Percentiles rank a stretch among this genome's conserved stretches.
Evolutionary conservation across 2,113 vertebrate species (phyloP).

Genomic region (Barnardius zonarius): DNA sequence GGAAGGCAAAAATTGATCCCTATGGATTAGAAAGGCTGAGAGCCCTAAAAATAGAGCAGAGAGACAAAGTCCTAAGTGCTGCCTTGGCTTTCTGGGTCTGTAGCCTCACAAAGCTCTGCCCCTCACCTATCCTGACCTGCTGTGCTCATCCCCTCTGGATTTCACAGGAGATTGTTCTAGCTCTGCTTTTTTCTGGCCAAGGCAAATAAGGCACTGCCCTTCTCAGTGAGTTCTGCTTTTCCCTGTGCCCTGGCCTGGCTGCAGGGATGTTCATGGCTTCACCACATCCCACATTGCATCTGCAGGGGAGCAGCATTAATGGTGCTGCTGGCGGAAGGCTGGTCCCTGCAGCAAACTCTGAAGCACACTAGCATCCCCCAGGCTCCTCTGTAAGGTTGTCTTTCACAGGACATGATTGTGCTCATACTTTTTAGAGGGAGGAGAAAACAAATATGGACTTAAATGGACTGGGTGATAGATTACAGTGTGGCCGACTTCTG

Average conservation of each 20-base stretch:
- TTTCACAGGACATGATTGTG: neutral
- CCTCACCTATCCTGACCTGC: neutral
- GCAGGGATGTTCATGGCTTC: neutral
- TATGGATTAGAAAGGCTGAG: neutral
- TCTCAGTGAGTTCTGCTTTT: neutral
- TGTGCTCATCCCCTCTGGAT: neutral
- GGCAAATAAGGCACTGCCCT: neutral
- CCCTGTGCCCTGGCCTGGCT: fast-evolving
- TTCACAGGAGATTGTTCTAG: neutral
- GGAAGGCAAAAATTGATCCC: neutral
- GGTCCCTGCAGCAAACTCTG: neutral
- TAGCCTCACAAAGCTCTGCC: neutral
- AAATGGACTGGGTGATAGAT: neutral
- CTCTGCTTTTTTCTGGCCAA: neutral
- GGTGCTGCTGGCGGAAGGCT: neutral
- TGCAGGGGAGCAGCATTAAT: neutral
- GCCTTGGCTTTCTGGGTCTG: neutral
- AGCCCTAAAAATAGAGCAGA: neutral
- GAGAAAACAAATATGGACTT: neutral
- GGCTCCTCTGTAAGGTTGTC: neutral
- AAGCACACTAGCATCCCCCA: neutral
- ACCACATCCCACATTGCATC: fast-evolving
- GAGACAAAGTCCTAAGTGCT: neutral
- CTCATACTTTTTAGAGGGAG: neutral
- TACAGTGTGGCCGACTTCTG: fast-evolving